Base-by-base conservation (phyloP, 1,140 invertebrate genomes). In the Hirudo medicinalis region DNA sequence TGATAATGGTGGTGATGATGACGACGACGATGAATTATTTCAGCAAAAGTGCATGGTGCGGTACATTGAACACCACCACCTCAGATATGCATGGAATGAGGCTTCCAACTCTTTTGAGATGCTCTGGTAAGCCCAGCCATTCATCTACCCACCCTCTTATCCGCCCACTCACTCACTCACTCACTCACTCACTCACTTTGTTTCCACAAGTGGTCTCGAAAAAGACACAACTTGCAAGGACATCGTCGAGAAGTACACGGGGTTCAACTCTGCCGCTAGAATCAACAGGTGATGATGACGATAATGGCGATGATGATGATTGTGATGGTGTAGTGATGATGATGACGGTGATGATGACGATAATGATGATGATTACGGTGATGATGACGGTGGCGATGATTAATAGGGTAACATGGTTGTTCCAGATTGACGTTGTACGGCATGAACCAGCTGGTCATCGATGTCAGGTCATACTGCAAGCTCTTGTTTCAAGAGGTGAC, bases 371-470 rank as follows among this genome's bases (percentile, higher is more conserved):
- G 32, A 27, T 25, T 2, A n/a, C 13, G 69, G 8, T 54, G 22
- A 49, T 70, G 32, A 2, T 70, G 20, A 25, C 1, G 20, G n/a
- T n/a, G n/a, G n/a, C n/a, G n/a, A n/a, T n/a, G n/a, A n/a, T 70
- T 15, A 53, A 13, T 0, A 54, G 4, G 22, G 43, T 13, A 9
- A 63, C 0, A 57, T 75, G 76, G 71, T 77, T 49, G 70, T 79
- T 78, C n/a, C 74, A 85, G 84, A 75, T 74, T 78, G 71, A 71
- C 77, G 27, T 74, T 86, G 40, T 86, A 84, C 78, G 86, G 85
- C 22, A 67, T 74, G 25, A 87, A 87, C 77, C 75, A 74, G 9
- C 85, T 86, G 57, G 76, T 77, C n/a, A 81, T 87, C n/a, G 82
- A 84, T 75, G 85, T 87, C 0, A 84, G 82, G 70, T 83, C 85